Evolutionary conservation across 2,888 invertebrate genomes (phyloP).

Genomic region (Phengaris arion): DNA sequence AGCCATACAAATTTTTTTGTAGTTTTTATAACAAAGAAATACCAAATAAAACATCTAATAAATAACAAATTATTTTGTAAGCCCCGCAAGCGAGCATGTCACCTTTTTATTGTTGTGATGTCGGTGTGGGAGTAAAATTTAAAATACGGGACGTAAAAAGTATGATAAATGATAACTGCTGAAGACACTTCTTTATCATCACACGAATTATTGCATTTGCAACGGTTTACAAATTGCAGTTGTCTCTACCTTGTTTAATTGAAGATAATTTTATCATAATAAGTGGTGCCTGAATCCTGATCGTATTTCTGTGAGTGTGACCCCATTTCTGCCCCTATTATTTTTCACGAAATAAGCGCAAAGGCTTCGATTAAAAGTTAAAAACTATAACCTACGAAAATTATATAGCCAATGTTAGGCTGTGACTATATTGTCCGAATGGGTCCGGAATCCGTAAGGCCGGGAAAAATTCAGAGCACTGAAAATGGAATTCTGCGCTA

Average conservation of each 20-base stretch:
- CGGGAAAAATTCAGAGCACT: too few species aligned
- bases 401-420: too few species aligned
- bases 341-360: background rate
- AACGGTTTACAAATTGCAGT: background rate
- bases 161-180: background rate
- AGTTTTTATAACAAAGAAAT: too few species aligned
- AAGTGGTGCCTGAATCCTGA: background rate
- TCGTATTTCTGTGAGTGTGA: background rate
- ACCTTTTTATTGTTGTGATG: background rate
- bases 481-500: too few species aligned
- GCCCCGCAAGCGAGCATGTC: background rate
- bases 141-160: background rate
- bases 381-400: too few species aligned
- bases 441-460: too few species aligned
- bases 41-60: too few species aligned
- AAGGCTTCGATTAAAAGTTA: background rate
- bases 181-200: background rate
- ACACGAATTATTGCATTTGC: slow-evolving; percentile 1
- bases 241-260: slow-evolving; percentile 1
- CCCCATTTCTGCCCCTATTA: background rate
- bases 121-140: background rate
- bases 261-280: background rate
- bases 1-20: too few species aligned
- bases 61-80: background rate
- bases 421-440: too few species aligned